Evolutionary conservation across 2,888 invertebrate species (phyloP).

Genomic region (Hyppa rectilinea): DNA sequence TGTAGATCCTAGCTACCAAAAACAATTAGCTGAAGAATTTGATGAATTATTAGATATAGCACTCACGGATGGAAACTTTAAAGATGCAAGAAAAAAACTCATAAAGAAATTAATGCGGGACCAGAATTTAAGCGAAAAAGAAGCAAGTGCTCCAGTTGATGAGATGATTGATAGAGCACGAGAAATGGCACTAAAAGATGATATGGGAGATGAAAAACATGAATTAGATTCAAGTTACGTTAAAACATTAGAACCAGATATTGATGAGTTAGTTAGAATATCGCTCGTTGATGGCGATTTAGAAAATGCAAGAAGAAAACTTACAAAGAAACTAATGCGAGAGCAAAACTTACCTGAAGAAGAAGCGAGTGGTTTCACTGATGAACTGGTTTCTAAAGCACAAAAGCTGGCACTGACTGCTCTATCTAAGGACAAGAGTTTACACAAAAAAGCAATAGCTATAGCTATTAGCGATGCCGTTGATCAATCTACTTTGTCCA

Average conservation of each 20-base stretch:
- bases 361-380: conserved; percentile 11
- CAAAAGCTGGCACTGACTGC: conserved; percentile 6
- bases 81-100: conserved; percentile 16
- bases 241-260: conserved; percentile 4
- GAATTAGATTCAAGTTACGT: conserved; percentile 5
- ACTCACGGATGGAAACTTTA: conserved; percentile 5
- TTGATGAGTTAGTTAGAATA: neutral
- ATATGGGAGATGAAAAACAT: neutral
- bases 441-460: conserved; percentile 44
- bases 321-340: conserved; percentile 13
- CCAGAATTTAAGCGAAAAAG: conserved; percentile 15
- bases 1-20: conserved; percentile 3
- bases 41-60: conserved; percentile 21
- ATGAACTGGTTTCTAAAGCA: conserved; percentile 20
- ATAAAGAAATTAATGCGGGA: conserved; percentile 27
- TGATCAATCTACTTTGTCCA: conserved; percentile 17
- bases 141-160: conserved; percentile 15
- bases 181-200: conserved; percentile 7
- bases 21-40: conserved; percentile 14
- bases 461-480: conserved; percentile 32
- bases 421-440: conserved; percentile 5
- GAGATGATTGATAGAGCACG: conserved; percentile 16
- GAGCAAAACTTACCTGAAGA: conserved; percentile 18
- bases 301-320: neutral
- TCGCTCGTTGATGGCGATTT: neutral